Base-by-base conservation (phyloP, 2,113 vertebrate genomes). In the Sterrhoptilus dennistouni region DNA sequence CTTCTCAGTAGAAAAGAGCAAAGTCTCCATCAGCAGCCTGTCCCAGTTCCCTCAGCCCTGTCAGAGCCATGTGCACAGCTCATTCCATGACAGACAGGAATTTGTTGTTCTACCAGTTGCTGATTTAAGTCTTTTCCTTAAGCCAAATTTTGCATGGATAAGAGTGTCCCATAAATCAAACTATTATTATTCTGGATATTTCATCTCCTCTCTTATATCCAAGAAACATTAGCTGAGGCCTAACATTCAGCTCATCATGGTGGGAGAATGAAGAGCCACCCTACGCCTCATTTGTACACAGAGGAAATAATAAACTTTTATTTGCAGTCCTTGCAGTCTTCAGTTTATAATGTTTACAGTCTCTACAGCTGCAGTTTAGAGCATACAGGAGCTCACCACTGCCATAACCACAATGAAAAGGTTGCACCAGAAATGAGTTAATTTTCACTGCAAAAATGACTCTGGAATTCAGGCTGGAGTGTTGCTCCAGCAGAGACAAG, bases 81-180 rank as follows among this genome's bases (percentile, higher is more conserved):
- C 0, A 0, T 57, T 70, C 81, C 53, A 15, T 24, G 64, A 65
- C 0, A 40, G 42, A 31, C 1, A 2, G 74, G 49, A 49, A 72
- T 61, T 76, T 80, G 20, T 68, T 87, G 13, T 84, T 84, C 65
- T 53, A 56, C 40, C 47, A 50, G 87, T 27, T 82, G n/a, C 61
- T 57, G 49, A 54, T 69, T 68, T 27, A 68, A 90, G 11, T 49
- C 14, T 65, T 95, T 78, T 68, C 38, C 77, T 64, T 56, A 64
- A 81, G 36, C 69, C 53, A 94, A 28, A 66, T 68, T 36, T 78
- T 91, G 13, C 40, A 40, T 24, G 36, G 70, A 47, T 52, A 78
- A 72, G 12, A 36, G 17, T 40, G 25, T 57, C 76, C 45, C 44
- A 9, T 20, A 71, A 78, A 69, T 85, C 29, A 35, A 87, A 35